Evolutionary conservation across 2,113 vertebrate genomes (phyloP).

Genomic region (Cacatua alba): DNA sequence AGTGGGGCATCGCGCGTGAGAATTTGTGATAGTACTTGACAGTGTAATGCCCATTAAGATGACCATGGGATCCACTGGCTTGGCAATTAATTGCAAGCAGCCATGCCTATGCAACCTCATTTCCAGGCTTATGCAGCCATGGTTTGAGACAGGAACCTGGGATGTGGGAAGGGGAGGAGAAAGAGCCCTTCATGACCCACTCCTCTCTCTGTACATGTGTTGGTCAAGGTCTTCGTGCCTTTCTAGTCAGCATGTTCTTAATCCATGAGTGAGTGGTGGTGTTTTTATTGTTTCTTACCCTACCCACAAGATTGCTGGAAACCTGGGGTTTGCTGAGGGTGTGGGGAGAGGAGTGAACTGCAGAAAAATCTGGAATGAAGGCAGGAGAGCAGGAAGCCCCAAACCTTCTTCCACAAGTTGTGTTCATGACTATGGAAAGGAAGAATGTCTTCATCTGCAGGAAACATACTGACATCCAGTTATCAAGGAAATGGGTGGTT

Average conservation of each 20-base stretch:
- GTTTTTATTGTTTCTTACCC: neutral
- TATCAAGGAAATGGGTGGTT: too few relatives aligned
- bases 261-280: neutral
- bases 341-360: neutral
- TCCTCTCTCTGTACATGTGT: neutral
- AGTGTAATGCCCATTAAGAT: neutral
- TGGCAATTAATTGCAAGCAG: neutral
- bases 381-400: neutral
- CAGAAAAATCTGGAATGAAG: neutral
- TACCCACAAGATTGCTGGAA: neutral
- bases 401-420: neutral
- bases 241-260: neutral
- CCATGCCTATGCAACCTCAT: neutral
- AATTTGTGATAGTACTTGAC: neutral
- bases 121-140: neutral
- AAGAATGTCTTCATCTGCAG: too few relatives aligned
- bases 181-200: neutral
- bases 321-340: neutral
- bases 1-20: rapidly evolving
- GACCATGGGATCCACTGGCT: neutral
- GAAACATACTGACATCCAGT: too few relatives aligned
- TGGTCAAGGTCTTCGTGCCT: neutral
- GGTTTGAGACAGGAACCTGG: neutral
- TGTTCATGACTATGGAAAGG: neutral
- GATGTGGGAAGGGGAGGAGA: neutral